Percentiles rank a stretch among this genome's conserved stretches.
Evolutionary conservation across 2,888 invertebrate genomes (phyloP).

Genomic region (Hofmannophila pseudospretella): DNA sequence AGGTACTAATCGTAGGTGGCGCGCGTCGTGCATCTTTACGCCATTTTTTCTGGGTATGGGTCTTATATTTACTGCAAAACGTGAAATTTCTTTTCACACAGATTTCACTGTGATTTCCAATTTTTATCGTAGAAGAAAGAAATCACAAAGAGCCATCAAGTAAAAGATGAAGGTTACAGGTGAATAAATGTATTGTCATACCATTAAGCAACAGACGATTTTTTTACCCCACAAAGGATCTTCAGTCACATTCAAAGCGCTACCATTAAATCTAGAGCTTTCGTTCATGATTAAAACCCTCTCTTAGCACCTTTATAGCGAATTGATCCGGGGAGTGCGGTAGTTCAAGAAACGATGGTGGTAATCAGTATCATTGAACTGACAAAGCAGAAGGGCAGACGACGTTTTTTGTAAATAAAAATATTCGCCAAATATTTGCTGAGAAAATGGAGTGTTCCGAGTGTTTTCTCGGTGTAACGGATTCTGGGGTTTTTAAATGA

Average conservation of each 20-base stretch:
- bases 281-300: neutral
- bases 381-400: neutral
- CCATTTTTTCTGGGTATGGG: too few relatives aligned
- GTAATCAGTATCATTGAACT: neutral
- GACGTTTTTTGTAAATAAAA: neutral
- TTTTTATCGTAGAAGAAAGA: too few relatives aligned
- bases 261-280: neutral
- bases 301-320: neutral
- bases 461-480: neutral
- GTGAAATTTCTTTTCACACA: too few relatives aligned
- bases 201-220: neutral
- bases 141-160: constrained; percentile 1
- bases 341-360: neutral
- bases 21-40: too few relatives aligned
- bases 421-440: constrained; percentile 10
- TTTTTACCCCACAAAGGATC: neutral
- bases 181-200: neutral
- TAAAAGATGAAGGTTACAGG: neutral
- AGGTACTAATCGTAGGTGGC: too few relatives aligned
- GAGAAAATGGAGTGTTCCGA: constrained; percentile 8
- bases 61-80: too few relatives aligned
- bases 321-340: neutral
- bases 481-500: neutral
- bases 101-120: too few relatives aligned
- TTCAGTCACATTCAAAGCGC: neutral